Conservation (phyloP, 2,888 invertebrate species). For the Hermaeophaga mercurialis region DNA sequence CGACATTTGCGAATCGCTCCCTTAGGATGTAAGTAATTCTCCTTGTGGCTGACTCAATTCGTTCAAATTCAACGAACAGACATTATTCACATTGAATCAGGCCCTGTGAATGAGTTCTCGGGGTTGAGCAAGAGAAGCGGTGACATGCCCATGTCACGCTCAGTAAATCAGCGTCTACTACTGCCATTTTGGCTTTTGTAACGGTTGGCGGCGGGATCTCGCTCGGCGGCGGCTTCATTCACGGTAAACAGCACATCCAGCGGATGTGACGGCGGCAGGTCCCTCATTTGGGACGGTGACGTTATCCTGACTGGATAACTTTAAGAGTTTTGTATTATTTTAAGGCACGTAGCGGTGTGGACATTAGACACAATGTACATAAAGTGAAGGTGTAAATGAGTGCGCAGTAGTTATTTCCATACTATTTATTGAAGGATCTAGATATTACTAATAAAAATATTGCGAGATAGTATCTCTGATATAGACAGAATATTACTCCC, state of each 20-base stretch:
- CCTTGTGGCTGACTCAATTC: slow-evolving; percentile 12
- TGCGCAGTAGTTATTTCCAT: no score
- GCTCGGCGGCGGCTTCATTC: slow-evolving; percentile 3
- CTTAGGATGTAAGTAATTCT: neutral
- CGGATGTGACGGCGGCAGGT: slow-evolving; percentile 1
- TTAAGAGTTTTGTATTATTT: no score
- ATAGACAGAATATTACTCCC: no score
- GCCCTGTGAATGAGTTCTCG: slow-evolving; percentile 36
- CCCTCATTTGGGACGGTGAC: neutral
- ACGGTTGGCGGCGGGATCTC: slow-evolving; percentile 8
- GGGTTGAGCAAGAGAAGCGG: slow-evolving; percentile 36
- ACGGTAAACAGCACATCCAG: slow-evolving; percentile 17
- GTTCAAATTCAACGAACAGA: slow-evolving; percentile 10
- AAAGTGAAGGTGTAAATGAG: no score
- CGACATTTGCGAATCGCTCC: slow-evolving; percentile 11
- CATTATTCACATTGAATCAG: slow-evolving; percentile 15
- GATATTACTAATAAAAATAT: no score
- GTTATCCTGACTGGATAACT: neutral
- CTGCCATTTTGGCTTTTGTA: slow-evolving; percentile 22
- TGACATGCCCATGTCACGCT: slow-evolving; percentile 41
- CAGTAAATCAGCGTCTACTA: slow-evolving; percentile 42
- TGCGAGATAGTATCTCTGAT: no score
- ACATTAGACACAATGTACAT: no score
- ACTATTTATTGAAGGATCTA: no score
- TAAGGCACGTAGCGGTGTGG: no score